Conservation (phyloP, 2,113 vertebrate genomes). For the Equus przewalskii region DNA sequence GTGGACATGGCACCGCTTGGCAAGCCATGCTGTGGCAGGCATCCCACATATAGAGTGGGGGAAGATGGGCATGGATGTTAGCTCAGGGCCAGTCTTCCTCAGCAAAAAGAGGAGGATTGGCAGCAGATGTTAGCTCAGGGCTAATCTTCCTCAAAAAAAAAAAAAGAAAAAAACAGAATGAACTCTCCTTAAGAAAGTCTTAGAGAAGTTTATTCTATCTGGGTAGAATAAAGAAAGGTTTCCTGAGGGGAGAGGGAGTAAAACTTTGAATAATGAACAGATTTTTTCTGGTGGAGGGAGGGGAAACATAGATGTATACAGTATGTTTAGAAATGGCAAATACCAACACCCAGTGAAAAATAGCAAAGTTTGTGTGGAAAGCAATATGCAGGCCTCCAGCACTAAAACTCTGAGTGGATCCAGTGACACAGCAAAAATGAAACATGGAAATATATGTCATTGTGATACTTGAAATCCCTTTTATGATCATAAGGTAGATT, state of each 20-base stretch:
- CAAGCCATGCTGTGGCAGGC: no score
- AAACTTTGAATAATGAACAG: not conserved
- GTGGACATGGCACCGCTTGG: no score
- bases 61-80: no score
- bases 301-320: not conserved
- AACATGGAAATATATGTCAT: not conserved
- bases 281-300: not conserved
- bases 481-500: not conserved
- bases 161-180: not conserved
- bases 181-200: not conserved
- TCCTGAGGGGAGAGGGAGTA: not conserved
- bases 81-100: no score
- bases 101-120: no score
- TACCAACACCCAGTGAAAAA: not conserved
- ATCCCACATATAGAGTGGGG: no score
- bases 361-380: not conserved
- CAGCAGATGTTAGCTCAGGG: no score
- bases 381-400: not conserved
- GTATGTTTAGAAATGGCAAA: not conserved
- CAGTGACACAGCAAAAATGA: not conserved
- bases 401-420: not conserved
- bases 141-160: no score
- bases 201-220: not conserved
- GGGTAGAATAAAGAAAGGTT: not conserved
- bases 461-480: not conserved